A percentile compares a stretch with the other conserved stretches of the same genome.
Evolutionary conservation across 1,140 invertebrate genomes (phyloP).

Genomic region (Conus betulinus): DNA sequence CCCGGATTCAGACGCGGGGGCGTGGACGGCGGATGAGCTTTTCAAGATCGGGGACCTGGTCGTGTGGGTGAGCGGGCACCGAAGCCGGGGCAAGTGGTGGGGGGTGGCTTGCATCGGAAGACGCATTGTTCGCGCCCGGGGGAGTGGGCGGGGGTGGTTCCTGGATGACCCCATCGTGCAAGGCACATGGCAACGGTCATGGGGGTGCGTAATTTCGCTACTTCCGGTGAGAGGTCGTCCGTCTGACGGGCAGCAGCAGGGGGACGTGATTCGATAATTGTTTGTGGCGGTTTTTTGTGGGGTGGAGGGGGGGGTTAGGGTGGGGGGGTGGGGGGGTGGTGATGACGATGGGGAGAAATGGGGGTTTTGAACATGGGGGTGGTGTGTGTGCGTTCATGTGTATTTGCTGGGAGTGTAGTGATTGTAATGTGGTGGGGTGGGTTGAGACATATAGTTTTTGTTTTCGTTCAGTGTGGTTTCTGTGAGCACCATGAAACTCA

Average conservation of each 20-base stretch:
- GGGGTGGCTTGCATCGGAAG: constrained; percentile 98
- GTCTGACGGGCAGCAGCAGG: too few relatives aligned
- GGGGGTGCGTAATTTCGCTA: constrained; percentile 76
- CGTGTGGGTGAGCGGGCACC: constrained; percentile 96
- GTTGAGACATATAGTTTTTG: too few relatives aligned
- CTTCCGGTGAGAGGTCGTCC: constrained; percentile 74
- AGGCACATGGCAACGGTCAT: constrained; percentile 77
- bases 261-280: too few relatives aligned
- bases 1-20: constrained; percentile 43
- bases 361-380: too few relatives aligned
- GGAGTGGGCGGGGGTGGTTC: constrained; percentile 75
- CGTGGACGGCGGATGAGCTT: constrained; percentile 78
- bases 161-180: constrained; percentile 74
- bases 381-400: too few relatives aligned
- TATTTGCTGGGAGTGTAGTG: too few relatives aligned
- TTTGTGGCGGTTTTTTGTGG: background rate
- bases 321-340: too few relatives aligned
- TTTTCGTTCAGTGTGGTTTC: too few relatives aligned
- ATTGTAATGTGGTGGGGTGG: too few relatives aligned
- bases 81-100: constrained; percentile 96
- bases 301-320: too few relatives aligned
- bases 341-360: background rate
- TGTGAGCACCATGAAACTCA: too few relatives aligned
- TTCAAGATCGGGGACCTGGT: constrained; percentile 97
- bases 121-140: constrained; percentile 80